Percentiles rank a stretch among this genome's conserved stretches.
Evolutionary conservation across 2,113 vertebrate species (phyloP).

Genomic region (Poecilia latipinna): DNA sequence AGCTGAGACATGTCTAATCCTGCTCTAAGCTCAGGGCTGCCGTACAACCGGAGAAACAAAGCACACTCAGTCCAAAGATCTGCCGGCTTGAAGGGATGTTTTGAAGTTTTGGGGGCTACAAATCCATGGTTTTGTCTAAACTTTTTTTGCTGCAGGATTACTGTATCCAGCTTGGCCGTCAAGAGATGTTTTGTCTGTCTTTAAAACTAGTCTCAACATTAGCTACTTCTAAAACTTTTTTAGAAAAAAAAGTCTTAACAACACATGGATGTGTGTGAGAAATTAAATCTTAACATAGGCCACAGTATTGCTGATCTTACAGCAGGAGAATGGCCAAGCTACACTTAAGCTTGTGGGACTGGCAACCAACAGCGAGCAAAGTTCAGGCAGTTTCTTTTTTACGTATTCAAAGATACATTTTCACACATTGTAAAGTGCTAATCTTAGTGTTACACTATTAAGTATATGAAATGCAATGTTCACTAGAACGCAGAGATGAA

Average conservation of each 20-base stretch:
- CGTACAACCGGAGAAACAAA: conserved; percentile 29
- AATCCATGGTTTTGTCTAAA: conserved; percentile 25
- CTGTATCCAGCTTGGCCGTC: not conserved
- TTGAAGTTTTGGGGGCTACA: conserved; percentile 36
- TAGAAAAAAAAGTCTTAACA: not conserved
- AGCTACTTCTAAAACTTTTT: not conserved
- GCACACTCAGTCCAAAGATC: conserved; percentile 35
- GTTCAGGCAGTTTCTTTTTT: no score
- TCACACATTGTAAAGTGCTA: not conserved
- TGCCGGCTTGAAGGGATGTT: conserved; percentile 38
- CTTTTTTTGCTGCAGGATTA: conserved; percentile 7
- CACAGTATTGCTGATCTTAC: not conserved
- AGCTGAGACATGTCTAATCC: conserved; percentile 25
- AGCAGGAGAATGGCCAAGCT: no score
- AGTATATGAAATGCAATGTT: not conserved
- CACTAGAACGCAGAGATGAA: no score
- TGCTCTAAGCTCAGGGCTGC: conserved; percentile 28
- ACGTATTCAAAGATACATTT: no score
- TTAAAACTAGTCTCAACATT: conserved; percentile 15
- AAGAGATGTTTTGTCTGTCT: not conserved
- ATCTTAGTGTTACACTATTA: not conserved
- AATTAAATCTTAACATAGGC: conserved; percentile 9
- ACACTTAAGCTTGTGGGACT: no score
- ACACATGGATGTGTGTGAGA: conserved; percentile 11
- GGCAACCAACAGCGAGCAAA: no score